Conservation (phyloP, 2,797 vertebrate species). For the Rhinophrynus dorsalis region DNA sequence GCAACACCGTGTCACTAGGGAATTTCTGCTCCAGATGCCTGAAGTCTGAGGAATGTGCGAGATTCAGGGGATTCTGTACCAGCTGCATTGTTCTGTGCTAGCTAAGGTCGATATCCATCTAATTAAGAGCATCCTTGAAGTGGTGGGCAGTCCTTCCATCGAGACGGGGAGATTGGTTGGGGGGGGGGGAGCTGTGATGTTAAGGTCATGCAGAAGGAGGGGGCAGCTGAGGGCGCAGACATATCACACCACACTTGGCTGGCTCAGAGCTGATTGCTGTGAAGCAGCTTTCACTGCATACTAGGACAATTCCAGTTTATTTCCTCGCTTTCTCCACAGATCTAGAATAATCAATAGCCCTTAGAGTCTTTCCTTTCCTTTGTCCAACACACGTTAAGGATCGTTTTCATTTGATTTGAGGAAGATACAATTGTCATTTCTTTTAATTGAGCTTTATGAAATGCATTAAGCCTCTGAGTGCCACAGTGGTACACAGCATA, state of each 20-base stretch:
- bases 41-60: neutral
- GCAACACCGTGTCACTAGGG: neutral
- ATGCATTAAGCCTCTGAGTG: too few relatives aligned
- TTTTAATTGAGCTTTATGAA: neutral
- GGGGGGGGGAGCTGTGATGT: slow-evolving; percentile 11
- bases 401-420: slow-evolving; percentile 25
- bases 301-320: slow-evolving; percentile 16
- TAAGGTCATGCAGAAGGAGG: slow-evolving; percentile 34
- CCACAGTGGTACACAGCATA: too few relatives aligned
- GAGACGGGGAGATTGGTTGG: slow-evolving; percentile 14
- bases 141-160: slow-evolving; percentile 10
- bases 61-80: neutral
- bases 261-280: slow-evolving; percentile 14
- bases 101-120: slow-evolving; percentile 19
- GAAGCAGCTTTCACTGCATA: slow-evolving; percentile 18
- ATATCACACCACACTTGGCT: slow-evolving; percentile 40
- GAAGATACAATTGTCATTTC: too few relatives aligned
- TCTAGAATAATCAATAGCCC: slow-evolving; percentile 32
- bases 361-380: slow-evolving; percentile 20
- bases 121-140: slow-evolving; percentile 27
- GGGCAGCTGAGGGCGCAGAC: slow-evolving; percentile 39
- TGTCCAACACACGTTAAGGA: slow-evolving; percentile 24
- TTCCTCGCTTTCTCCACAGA: neutral
- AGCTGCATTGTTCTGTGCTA: neutral
- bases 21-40: neutral